Evolutionary conservation across 2,113 vertebrate species (phyloP), one percentile per base, ranked within the genome.

Genomic region (Mormoops blainvillei): DNA sequence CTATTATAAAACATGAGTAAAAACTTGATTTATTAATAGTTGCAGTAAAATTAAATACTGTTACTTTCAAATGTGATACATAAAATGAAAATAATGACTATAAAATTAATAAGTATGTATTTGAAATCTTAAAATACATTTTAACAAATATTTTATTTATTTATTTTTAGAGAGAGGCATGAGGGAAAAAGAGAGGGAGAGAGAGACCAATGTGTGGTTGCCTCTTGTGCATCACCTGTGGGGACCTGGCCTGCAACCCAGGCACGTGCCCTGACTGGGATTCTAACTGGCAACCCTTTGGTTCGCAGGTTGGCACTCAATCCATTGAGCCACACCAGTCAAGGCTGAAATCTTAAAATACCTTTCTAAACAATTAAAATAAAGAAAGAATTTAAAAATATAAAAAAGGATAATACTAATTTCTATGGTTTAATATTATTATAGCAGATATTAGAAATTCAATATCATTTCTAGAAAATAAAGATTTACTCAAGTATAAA

Each of bases 1-100:
- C 67, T 70, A 24, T 31, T 84, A 38, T 78, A 45, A 87, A 93
- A 31, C 24, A 65, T 41, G 36, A 58, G 13, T 89, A 54, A 94
- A 93, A 70, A 33, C 5, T 70, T 94, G 33, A 84, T 67, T 96
- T 87, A 86, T 95, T 83, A 88, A 76, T 73, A 63, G 31, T 20
- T 89, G 41, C 45, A 76, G 50, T 85, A 36, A 82, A 63, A 82
- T 93, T 84, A 36, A 63, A 68, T 58, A 15, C 5, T 91, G 1
- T 43, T 86, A 78, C 18, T 63, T 78, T 12, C 52, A 94, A 81
- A 80, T 92, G 85, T 78, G 3, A 28, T 63, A 65, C 48, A 61
- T 78, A 58, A n/a, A 76, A 68, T 92, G 8, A 78, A 91, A 74
- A 58, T 65, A 80, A 94, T 2, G 61, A 78, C 24, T 50, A 33